Evolutionary conservation across 2,888 invertebrate species (phyloP).

Genomic region (Yponomeuta evonymella): DNA sequence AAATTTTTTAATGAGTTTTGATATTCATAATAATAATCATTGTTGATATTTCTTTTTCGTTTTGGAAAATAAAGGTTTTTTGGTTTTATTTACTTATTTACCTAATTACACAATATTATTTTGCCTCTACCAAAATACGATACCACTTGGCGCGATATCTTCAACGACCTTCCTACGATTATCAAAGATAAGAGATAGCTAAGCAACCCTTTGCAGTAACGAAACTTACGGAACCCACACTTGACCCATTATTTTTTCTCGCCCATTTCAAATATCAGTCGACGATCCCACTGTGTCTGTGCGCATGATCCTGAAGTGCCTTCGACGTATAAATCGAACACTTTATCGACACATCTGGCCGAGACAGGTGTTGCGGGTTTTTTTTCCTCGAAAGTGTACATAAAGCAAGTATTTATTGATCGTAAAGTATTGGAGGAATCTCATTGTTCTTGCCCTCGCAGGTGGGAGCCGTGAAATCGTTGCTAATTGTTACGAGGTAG

Average conservation of each 20-base stretch:
- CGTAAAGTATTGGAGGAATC: neutral
- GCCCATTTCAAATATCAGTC: no score
- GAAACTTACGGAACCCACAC: neutral
- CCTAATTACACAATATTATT: no score
- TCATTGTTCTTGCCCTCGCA: conserved; percentile 3
- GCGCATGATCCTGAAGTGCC: neutral
- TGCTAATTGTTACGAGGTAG: neutral
- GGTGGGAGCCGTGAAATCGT: neutral
- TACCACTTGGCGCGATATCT: no score
- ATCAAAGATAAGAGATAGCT: neutral
- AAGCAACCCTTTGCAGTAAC: neutral
- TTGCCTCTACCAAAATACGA: neutral
- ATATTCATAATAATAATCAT: no score
- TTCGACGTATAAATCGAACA: neutral
- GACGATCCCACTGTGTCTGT: neutral
- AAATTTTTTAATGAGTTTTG: no score
- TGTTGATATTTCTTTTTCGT: no score
- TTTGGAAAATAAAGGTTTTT: no score
- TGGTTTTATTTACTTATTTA: no score
- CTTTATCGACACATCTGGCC: conserved; percentile 2
- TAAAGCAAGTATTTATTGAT: conserved; percentile 3
- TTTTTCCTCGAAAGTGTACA: neutral
- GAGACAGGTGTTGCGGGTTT: neutral
- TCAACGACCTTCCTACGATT: neutral
- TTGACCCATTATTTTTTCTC: neutral